Conservation (phyloP, 2,797 vertebrate genomes). For the Miichthys miiuy region DNA sequence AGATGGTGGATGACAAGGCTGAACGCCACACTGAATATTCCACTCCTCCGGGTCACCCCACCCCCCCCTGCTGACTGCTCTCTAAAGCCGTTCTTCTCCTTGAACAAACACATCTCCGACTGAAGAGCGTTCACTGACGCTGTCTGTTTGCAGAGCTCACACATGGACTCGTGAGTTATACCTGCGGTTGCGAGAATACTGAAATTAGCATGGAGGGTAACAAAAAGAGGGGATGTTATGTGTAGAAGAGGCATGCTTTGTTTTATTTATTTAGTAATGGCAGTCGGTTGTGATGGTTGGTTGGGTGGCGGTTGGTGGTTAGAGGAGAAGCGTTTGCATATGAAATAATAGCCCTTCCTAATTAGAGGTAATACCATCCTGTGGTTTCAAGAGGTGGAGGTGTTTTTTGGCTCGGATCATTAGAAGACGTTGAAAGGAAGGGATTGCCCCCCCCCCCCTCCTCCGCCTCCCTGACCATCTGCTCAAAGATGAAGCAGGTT, state of each 20-base stretch:
- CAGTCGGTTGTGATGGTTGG: conserved; percentile 48
- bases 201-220: conserved; percentile 46
- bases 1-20: conserved; percentile 72
- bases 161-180: conserved; percentile 38
- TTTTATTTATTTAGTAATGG: conserved; percentile 55
- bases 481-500: conserved; percentile 66
- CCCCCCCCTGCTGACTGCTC: conserved; percentile 47
- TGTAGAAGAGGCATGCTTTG: conserved; percentile 46
- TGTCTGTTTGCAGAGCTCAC: conserved; percentile 55
- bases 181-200: conserved; percentile 19
- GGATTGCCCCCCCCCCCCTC: conserved; percentile 53
- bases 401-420: conserved; percentile 70
- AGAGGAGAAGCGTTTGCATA: conserved; percentile 65
- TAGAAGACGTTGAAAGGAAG: conserved; percentile 74
- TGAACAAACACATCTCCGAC: conserved; percentile 65
- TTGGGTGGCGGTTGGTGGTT: conserved; percentile 37
- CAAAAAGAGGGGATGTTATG: conserved; percentile 53
- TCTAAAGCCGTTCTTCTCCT: conserved; percentile 54
- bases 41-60: conserved; percentile 33
- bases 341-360: conserved; percentile 79
- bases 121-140: conserved; percentile 36
- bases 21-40: conserved; percentile 60
- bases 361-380: conserved; percentile 82
- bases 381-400: conserved; percentile 70
- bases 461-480: conserved; percentile 63